A percentile compares a stretch with the other conserved stretches of the same genome.
phyloP scores from a whole-genome alignment of 2,113 vertebrate species.

The Pagrus major region DNA sequence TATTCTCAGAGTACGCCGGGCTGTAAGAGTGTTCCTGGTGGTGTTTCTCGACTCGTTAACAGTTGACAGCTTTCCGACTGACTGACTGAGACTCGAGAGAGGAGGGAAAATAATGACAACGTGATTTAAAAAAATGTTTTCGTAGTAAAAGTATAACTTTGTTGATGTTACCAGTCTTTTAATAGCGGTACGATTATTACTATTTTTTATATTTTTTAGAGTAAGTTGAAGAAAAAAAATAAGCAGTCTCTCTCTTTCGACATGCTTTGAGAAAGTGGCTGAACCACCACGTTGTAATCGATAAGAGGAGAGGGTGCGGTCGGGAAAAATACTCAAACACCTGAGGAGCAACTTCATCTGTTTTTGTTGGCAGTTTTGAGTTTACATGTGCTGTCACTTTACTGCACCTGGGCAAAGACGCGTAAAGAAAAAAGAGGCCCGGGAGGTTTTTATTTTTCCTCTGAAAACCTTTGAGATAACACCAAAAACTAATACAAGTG shows the following conservation, averaged over 20 bases:
- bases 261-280: slow-evolving; percentile 58
- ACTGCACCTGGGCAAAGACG: background rate
- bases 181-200: slow-evolving; percentile 80
- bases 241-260: slow-evolving; percentile 52
- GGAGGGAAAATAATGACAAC: slow-evolving; percentile 46
- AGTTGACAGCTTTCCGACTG: slow-evolving; percentile 1
- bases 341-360: slow-evolving; percentile 43
- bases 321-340: slow-evolving; percentile 11
- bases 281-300: slow-evolving; percentile 48
- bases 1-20: slow-evolving; percentile 72
- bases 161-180: slow-evolving; percentile 81
- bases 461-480: slow-evolving; percentile 23
- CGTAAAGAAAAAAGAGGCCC: background rate
- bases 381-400: slow-evolving; percentile 68
- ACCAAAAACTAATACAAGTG: slow-evolving; percentile 55
- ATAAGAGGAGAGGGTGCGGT: slow-evolving; percentile 39
- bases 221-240: slow-evolving; percentile 63
- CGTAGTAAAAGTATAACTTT: slow-evolving; percentile 79
- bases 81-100: slow-evolving; percentile 42
- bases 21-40: slow-evolving; percentile 62
- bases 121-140: slow-evolving; percentile 65
- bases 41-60: slow-evolving; percentile 40
- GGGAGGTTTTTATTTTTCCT: slow-evolving; percentile 13
- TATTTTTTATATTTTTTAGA: slow-evolving; percentile 84
- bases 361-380: slow-evolving; percentile 63